Percentiles rank a stretch among this genome's conserved stretches.
phyloP scores from a whole-genome alignment of 2,113 vertebrate genomes.

The Lanius ludovicianus region DNA sequence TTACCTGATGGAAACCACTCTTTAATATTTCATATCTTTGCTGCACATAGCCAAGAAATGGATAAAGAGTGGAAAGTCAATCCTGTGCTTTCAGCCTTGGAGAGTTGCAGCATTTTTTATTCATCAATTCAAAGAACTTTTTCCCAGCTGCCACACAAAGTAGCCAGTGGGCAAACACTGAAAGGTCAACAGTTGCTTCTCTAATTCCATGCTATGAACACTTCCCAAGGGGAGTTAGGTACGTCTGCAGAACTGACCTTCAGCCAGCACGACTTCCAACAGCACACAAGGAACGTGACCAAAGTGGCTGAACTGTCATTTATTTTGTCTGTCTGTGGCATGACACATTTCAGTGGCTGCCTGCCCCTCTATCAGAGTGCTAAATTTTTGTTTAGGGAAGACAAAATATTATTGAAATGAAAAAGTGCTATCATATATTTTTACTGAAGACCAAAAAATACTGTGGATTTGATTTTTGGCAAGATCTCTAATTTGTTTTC shows the following conservation, averaged over 20 bases:
- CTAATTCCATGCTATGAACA: neutral
- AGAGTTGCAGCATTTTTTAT: slow-evolving; percentile 1
- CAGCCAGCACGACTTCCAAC: neutral
- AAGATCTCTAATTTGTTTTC: neutral
- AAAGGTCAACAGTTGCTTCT: slow-evolving; percentile 39
- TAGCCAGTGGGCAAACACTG: slow-evolving; percentile 21
- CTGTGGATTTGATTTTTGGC: neutral
- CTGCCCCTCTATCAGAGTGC: neutral
- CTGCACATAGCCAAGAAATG: neutral
- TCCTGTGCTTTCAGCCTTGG: neutral
- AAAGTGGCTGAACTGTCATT: neutral
- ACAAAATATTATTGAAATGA: neutral
- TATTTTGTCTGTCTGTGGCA: neutral
- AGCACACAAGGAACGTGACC: neutral
- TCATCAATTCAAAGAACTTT: slow-evolving; percentile 10
- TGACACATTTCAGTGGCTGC: neutral
- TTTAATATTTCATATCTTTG: slow-evolving; percentile 47
- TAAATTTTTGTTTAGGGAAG: neutral
- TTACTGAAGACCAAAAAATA: neutral
- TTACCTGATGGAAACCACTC: slow-evolving; percentile 35
- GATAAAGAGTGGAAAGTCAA: slow-evolving; percentile 9
- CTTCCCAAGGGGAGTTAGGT: neutral
- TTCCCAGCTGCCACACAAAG: slow-evolving; percentile 1
- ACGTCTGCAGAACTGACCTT: neutral
- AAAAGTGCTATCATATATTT: neutral